phyloP scores from a whole-genome alignment of 1,140 invertebrate species.

The Drosophila chauvacae region DNA sequence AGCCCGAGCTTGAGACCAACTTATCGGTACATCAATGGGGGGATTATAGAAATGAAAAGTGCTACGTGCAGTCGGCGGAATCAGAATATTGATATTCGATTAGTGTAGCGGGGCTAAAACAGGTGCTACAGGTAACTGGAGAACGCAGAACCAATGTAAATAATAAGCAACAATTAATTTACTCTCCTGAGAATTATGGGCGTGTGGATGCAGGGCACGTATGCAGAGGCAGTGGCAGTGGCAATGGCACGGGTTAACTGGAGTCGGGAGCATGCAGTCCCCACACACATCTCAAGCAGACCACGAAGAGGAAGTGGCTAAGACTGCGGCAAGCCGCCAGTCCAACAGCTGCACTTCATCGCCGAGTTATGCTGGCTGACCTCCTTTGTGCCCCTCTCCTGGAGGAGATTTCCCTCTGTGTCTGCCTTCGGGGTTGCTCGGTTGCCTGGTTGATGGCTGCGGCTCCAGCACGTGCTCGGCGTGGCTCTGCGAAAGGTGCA shows the following conservation, averaged over 20 bases:
- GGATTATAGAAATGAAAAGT: slow-evolving; percentile 64
- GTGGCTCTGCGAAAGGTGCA: slow-evolving; percentile 57
- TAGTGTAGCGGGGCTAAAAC: slow-evolving; percentile 58
- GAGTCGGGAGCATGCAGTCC: not conserved
- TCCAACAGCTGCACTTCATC: slow-evolving; percentile 57
- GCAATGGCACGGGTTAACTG: slow-evolving; percentile 62
- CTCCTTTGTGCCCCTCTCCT: slow-evolving; percentile 16
- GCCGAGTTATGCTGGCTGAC: slow-evolving; percentile 60
- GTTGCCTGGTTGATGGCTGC: not conserved
- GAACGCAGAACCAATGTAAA: slow-evolving; percentile 43
- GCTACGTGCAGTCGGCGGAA: slow-evolving; percentile 58
- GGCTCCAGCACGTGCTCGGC: slow-evolving; percentile 58
- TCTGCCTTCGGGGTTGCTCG: slow-evolving; percentile 20
- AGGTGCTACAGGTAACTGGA: slow-evolving; percentile 45
- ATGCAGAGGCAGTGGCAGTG: slow-evolving; percentile 28
- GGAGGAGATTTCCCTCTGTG: slow-evolving; percentile 66
- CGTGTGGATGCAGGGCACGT: slow-evolving; percentile 39
- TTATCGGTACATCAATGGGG: slow-evolving; percentile 49
- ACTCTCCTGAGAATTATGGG: slow-evolving; percentile 47
- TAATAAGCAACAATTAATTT: slow-evolving; percentile 81
- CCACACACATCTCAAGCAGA: slow-evolving; percentile 58
- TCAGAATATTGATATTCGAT: slow-evolving; percentile 75
- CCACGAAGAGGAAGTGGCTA: slow-evolving; percentile 81
- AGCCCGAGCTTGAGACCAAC: slow-evolving; percentile 3
- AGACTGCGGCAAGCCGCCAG: slow-evolving; percentile 78